Percentiles rank a stretch among this genome's conserved stretches.
These are phyloP conservation scores for Urocynchramus pylzowi DNA, from an alignment of 2,113 vertebrate genomes.

Conservation along the genomic window DNA sequence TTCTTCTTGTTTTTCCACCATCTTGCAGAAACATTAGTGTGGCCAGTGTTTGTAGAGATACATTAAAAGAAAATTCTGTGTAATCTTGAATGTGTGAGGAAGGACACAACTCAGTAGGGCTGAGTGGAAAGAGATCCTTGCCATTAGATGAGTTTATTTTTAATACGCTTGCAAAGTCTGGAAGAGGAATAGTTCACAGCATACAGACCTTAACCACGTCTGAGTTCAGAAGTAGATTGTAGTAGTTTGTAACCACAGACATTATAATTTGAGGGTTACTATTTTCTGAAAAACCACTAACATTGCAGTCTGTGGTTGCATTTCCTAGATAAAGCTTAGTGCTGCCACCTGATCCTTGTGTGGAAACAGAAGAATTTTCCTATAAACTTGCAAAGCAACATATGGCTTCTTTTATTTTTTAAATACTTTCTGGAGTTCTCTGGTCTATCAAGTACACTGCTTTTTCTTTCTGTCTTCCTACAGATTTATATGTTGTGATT, in stretches of 20 bases:
- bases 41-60: not conserved
- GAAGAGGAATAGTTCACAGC: not conserved
- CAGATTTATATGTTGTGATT: not conserved
- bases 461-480: not conserved
- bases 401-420: not conserved
- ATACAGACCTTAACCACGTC: constrained; percentile 9
- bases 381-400: not conserved
- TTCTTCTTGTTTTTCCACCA: not conserved
- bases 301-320: constrained; percentile 52
- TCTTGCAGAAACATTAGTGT: not conserved
- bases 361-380: constrained; percentile 52
- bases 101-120: not conserved
- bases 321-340: constrained; percentile 65
- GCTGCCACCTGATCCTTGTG: constrained; percentile 59
- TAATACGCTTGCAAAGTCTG: constrained; percentile 15
- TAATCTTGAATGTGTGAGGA: not conserved
- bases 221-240: constrained; percentile 35
- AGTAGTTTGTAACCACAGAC: constrained; percentile 59
- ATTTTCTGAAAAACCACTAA: constrained; percentile 49
- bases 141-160: constrained; percentile 33
- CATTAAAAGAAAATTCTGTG: not conserved
- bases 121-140: not conserved
- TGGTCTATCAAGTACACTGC: not conserved
- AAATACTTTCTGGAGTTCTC: not conserved
- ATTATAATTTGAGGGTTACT: constrained; percentile 65